Evolutionary conservation across 2,888 invertebrate species (phyloP), one percentile per base, ranked within the genome.

Genomic region (Didymodactylos carnosus): DNA sequence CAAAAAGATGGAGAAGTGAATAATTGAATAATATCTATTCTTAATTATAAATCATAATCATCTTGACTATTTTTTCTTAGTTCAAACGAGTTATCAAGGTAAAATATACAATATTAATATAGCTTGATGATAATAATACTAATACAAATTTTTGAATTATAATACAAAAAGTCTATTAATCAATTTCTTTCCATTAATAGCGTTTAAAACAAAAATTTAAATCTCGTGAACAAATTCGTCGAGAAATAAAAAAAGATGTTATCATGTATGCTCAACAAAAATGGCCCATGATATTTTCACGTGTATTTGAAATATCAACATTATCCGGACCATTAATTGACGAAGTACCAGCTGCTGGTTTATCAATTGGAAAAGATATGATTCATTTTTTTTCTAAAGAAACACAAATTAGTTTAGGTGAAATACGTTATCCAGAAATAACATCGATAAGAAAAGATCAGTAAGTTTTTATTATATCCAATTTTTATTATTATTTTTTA

Each of bases 201-300:
- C 62, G 62, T 19, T n/a, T 62, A 10, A 62, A 62, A 62, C 62
- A 62, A 35, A 62, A 62, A 62, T 62, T 35, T 35, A 62, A 62
- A 46, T 2, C 1, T 25, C 53, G 40, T 41, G 29, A 62, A 3
- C 62, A 62, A 62, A 35, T 72, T 16, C 41, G 73, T n/a, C 62
- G 62, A n/a, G 62, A 62, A 69, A 62, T 76, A 43, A 83, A 83
- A 75, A 81, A 83, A 74, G 95, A 98, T 81, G 93, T 98, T 76
- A 97, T 98, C 19, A 91, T 93, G 81, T 97, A 94, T 83, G 95
- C 97, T 25, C 95, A 95, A 85, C 92, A 92, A 84, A 95, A 95
- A 83, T 98, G 98, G 98, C 97, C 98, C 0, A 85, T 98, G 77
- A 86, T 97, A 14, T 98, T 98, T 83, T 97, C 97, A 0, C 87